Conservation (phyloP, 1,140 invertebrate genomes). For the Drosophila equinoxialis region DNA sequence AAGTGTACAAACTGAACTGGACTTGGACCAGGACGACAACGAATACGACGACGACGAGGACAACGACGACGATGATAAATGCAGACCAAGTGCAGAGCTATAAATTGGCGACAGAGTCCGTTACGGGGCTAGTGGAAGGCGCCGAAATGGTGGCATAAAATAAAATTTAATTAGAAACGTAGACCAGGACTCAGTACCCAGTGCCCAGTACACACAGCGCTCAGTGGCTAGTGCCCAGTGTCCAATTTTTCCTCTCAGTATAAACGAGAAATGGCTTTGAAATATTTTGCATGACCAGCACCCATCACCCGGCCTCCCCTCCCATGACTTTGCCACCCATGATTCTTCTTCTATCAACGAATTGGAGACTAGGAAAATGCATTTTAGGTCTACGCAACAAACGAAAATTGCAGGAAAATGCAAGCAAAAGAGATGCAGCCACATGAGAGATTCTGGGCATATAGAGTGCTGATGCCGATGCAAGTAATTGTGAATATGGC, state of each 20-base stretch:
- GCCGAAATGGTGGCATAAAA: slow-evolving; percentile 80
- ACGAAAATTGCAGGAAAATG: slow-evolving; percentile 71
- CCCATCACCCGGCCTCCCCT: not conserved
- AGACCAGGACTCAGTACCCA: slow-evolving; percentile 52
- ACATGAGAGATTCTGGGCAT: slow-evolving; percentile 19
- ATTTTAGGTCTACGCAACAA: slow-evolving; percentile 51
- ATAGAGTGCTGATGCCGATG: slow-evolving; percentile 22
- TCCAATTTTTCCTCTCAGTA: slow-evolving; percentile 9
- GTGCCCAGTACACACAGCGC: slow-evolving; percentile 40
- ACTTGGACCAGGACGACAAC: not conserved
- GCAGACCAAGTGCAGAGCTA: slow-evolving; percentile 63
- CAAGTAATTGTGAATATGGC: slow-evolving; percentile 7
- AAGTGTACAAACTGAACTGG: not conserved
- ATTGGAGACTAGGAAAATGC: slow-evolving; percentile 52
- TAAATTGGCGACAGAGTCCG: slow-evolving; percentile 48
- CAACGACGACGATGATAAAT: slow-evolving; percentile 44
- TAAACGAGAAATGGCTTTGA: slow-evolving; percentile 63
- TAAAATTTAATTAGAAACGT: slow-evolving; percentile 82
- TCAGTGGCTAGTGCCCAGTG: slow-evolving; percentile 16
- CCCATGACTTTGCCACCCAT: not conserved
- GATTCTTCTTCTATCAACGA: not conserved
- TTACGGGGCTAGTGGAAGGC: slow-evolving; percentile 51
- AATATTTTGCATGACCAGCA: slow-evolving; percentile 57
- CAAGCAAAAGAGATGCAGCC: slow-evolving; percentile 47
- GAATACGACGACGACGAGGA: slow-evolving; percentile 6